Evolutionary conservation across 2,888 invertebrate genomes (phyloP), one percentile per base, ranked within the genome.

Genomic region (Parnassius mnemosyne): DNA sequence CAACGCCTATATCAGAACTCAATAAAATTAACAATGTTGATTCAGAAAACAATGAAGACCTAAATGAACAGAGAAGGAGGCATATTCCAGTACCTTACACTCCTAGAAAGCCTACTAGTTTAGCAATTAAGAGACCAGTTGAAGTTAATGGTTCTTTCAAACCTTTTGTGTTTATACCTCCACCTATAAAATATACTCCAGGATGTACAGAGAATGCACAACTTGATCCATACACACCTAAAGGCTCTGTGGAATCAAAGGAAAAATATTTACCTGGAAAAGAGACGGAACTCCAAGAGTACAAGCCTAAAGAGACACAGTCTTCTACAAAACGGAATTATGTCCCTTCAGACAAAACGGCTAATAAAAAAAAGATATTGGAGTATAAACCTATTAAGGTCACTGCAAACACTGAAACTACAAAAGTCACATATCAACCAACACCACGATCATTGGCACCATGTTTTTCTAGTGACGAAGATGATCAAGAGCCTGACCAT

Each of bases 1-100:
- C 94, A 34, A 94, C 94, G 2, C 94, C 94, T 0, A 94, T 94
- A 75, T 84, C 94, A 0, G 93, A 94, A 80, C 80, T 94, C 43
- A 88, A 91, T 65, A 92, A 91, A 78, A 87, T 87, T 64, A 84
- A 77, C 68, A 84, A 74, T 69, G 68, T 73, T 60, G 85, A 84
- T 54, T 69, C 72, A 44, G 85, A 83, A 66, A 81, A 74, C 57
- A 74, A 68, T 64, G 85, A 87, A 59, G 88, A 86, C 50, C 68
- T 65, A 53, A 76, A 72, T 65, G 89, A 89, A 70, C 85, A 85
- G 72, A 82, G 79, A 69, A 87, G 79, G 67, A 82, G 84, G 71
- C 92, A 92, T 71, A 92, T 92, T 69, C 92, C 92, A 58, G 91
- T 92, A 54, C 92, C 92, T 42, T 92, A 92, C 62, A 92, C 92